Percentiles rank a stretch among this genome's conserved stretches.
Evolutionary conservation across 2,797 vertebrate species (phyloP).

Genomic region (Somateria mollissima): DNA sequence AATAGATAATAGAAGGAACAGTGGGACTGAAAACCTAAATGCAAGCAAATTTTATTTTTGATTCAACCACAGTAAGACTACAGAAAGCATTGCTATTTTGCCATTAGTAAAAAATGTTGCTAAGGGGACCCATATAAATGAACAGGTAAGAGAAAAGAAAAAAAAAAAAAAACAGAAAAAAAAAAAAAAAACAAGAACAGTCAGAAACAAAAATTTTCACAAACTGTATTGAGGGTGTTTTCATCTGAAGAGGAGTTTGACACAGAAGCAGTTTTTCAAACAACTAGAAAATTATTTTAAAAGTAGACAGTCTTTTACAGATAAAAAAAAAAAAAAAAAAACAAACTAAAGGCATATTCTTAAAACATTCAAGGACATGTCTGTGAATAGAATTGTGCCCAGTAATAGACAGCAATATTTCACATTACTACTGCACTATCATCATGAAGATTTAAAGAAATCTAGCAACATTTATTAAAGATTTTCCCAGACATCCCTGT

Average conservation of each 20-base stretch:
- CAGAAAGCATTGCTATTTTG: background rate
- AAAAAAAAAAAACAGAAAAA: rapidly evolving
- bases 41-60: slow-evolving; percentile 7
- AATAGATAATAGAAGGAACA: background rate
- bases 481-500: background rate
- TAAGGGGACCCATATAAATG: background rate
- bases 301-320: background rate
- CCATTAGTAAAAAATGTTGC: slow-evolving; percentile 7
- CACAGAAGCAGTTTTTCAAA: background rate
- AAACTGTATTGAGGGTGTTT: background rate
- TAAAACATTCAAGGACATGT: background rate
- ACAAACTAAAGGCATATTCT: background rate
- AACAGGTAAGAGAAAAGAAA: background rate
- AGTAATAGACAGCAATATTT: background rate
- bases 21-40: background rate
- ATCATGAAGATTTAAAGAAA: background rate
- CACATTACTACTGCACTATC: background rate
- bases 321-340: background rate
- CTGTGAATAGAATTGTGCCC: background rate
- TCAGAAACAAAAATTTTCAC: background rate
- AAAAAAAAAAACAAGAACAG: background rate
- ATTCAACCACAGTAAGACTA: background rate
- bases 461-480: background rate
- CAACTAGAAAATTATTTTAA: background rate
- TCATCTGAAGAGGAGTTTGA: background rate